Evolutionary conservation across 2,888 invertebrate species (phyloP), one percentile per base, ranked within the genome.

Genomic region (Cacoxenus indagator): DNA sequence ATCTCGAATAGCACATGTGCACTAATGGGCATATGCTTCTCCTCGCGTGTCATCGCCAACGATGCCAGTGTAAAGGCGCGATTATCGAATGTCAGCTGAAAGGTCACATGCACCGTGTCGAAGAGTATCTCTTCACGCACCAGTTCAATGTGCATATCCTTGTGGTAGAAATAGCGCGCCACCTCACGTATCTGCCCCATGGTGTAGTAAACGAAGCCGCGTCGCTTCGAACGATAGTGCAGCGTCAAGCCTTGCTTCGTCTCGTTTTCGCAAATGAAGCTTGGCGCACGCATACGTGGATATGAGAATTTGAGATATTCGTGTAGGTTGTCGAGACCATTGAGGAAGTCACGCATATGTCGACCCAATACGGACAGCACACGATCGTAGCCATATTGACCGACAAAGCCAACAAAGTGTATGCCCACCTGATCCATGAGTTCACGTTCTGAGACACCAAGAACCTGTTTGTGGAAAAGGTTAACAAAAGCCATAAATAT

Each of bases 231-330:
- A 66, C 97, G 91, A 88, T 97, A 97, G 89, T 98, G 98, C 69
- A 99, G 90, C 0, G 96, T 96, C 72, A 99, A 89, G 0, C 98
- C 98, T 83, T 95, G 94, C 67, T 94, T 91, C 0, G 96, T 95
- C 87, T 99, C 98, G 85, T 97, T 96, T 87, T 98, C 98, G 84
- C 97, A 97, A 78, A 97, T 98, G 87, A 99, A 99, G 66, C 97
- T 97, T 0, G 99, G 99, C 0, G 98, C 98, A n/a, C 88, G 84
- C 90, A 93, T 90, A 77, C 94, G 91, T 0, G 97, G 97, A 86
- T 98, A 98, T 66, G 96, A 97, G 89, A 97, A 97, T 87, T 98
- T 95, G 59, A 99, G 90, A 87, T 99, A 99, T 87, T 98, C 98
- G 87, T 99, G 99, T 26, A 99, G 90, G 89, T 98, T 98, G 89